Base-by-base conservation (phyloP, 2,113 vertebrate genomes). In the Oreochromis tanganicae region DNA sequence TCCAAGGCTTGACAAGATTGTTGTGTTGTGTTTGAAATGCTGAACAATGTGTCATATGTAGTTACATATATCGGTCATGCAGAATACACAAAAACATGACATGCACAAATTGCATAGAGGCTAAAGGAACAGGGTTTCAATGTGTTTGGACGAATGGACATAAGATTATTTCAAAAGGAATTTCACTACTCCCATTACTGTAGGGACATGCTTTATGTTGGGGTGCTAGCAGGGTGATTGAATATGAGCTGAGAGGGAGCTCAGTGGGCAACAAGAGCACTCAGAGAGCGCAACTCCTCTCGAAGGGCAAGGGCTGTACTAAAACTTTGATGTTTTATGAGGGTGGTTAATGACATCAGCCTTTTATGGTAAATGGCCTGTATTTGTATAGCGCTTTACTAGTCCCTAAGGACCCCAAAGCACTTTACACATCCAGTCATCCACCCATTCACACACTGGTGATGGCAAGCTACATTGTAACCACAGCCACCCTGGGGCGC, bases 151-250 rank as follows among this genome's bases (percentile, higher is more conserved):
- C 66, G 27, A 24, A 71, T 71, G n/a, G 12, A 43, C 61, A 36
- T 36, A 36, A 10, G 38, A 71, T 43, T 43, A 71, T 16, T 43
- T 71, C 66, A 24, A 43, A 43, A 71, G 66, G 21, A 43, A 2
- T 71, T 71, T 43, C 66, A 71, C 38, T 71, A 43, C 38, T 9
- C 13, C 7, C 38, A 43, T 0, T 43, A 24, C 66, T 14, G 7
- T 41, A 8, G 36, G 36, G n/a, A 41, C 12, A 2, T 1, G 63
- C 63, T 71, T 24, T 21, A 71, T 24, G 36, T 24, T 41, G 63
- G 63, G 36, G 0, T 71, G 63, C n/a, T 41, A 71, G n/a, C 61
- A 41, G 63, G 0, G 0, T 24, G 36, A 71, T 43, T 41, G 19
- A 14, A 68, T 21, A 41, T 41, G 19, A 68, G 19, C 19, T 68